phyloP scores from a whole-genome alignment of 2,797 vertebrate genomes.

The Rallus crepitans region DNA sequence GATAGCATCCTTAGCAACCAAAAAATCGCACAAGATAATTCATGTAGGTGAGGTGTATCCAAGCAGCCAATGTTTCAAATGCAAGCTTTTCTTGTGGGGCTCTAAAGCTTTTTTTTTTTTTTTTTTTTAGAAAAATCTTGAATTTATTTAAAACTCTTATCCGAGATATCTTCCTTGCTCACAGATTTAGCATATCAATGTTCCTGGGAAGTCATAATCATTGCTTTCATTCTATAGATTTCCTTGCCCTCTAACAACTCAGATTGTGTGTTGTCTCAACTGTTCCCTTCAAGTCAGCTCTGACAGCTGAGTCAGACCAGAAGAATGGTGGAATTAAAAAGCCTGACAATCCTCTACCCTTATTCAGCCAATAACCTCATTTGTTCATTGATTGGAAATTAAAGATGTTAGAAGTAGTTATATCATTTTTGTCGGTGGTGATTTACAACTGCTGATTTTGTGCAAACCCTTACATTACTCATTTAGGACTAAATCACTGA shows the following conservation, averaged over 20 bases:
- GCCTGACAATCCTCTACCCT: constrained; percentile 30
- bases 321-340: constrained; percentile 59
- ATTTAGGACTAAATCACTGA: constrained; percentile 7
- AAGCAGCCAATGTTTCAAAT: constrained; percentile 54
- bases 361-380: constrained; percentile 56
- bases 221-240: constrained; percentile 71
- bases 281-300: constrained; percentile 41
- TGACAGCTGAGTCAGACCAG: constrained; percentile 69
- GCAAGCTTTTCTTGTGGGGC: constrained; percentile 18
- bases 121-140: not conserved
- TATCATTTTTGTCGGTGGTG: constrained; percentile 7
- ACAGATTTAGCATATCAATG: constrained; percentile 63
- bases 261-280: constrained; percentile 63
- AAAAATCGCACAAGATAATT: constrained; percentile 51
- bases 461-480: constrained; percentile 19
- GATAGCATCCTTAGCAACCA: constrained; percentile 64
- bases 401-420: constrained; percentile 33
- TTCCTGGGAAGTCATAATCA: constrained; percentile 58
- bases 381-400: constrained; percentile 61
- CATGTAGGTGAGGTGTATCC: constrained; percentile 61
- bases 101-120: constrained; percentile 22
- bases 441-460: not conserved
- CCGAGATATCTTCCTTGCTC: not conserved
- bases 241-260: constrained; percentile 62
- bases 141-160: constrained; percentile 37